Evolutionary conservation across 2,797 vertebrate species (phyloP), one percentile per base, ranked within the genome.

Genomic region (Cirrhinus molitorella): DNA sequence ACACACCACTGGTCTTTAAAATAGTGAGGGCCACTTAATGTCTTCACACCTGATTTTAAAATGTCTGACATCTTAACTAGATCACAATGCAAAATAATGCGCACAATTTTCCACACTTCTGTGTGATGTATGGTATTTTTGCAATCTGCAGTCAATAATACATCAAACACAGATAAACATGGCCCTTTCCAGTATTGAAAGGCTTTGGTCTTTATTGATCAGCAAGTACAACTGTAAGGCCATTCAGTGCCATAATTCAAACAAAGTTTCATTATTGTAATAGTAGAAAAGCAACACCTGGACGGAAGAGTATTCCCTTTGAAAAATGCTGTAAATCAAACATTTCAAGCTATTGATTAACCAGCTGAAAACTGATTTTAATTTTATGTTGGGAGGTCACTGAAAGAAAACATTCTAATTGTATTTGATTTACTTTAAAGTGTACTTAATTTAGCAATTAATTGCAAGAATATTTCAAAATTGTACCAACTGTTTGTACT

Each of bases 241-340:
- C 68, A 79, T 76, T 78, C 63, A 75, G 47, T 40, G 80, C 63
- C 80, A 83, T 72, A 71, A n/a, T 77, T 4, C 59, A 55, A 28
- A 75, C 45, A 61, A 78, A 57, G 8, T 28, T 53, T 51, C 23
- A 75, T 65, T 55, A 75, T 53, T 55, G 63, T 14, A 14, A 55
- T 19, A 31, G 7, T 10, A 59, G 57, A 61, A 43, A 25, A 51
- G 51, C 71, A 57, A 17, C 17, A 68, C 7, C 10, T 25, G 61
- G 47, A 66, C 49, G 23, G 37, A 84, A 57, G n/a, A 47, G 4
- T 47, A 49, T 86, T 83, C 87, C 63, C 74, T 88, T 28, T 88
- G 11, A 49, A 66, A 72, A 37, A 86, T 55, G 23, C 37, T 8
- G 37, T 51, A 31, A 78, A 67, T 59, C n/a, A 74, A 81, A 34